Conservation (phyloP, 2,113 vertebrate species). For the Eulacestoma nigropectus region DNA sequence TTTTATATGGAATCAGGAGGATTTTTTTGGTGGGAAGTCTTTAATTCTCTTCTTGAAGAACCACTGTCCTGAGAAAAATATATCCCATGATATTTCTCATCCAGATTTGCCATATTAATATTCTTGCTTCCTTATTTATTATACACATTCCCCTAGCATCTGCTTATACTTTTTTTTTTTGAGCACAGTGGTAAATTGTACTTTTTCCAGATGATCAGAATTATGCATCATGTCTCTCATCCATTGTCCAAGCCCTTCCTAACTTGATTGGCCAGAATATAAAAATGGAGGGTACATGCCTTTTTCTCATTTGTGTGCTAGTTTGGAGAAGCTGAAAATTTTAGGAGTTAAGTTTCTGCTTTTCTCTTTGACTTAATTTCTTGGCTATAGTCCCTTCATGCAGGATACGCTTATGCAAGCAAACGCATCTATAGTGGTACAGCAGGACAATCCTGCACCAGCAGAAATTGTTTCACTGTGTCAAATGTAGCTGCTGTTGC, state of each 20-base stretch:
- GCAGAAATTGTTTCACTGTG: neutral
- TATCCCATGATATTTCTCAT: neutral
- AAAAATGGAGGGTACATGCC: neutral
- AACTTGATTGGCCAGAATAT: neutral
- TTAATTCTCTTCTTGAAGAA: neutral
- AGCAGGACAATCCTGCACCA: neutral
- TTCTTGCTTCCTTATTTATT: neutral
- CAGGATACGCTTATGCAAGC: neutral
- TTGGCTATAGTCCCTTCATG: neutral
- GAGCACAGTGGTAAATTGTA: neutral
- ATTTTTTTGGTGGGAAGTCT: accelerated
- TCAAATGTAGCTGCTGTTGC: neutral
- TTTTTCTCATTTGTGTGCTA: neutral
- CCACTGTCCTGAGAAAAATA: neutral
- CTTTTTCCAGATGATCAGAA: neutral
- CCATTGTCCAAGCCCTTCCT: neutral
- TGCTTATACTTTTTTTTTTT: neutral
- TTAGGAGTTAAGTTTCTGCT: neutral
- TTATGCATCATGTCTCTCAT: neutral
- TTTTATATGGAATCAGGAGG: neutral
- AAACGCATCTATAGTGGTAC: neutral
- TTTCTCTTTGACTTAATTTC: neutral
- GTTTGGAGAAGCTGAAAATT: neutral
- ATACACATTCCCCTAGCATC: neutral
- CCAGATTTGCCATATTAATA: neutral